Percentiles rank a stretch among this genome's conserved stretches.
Evolutionary conservation across 2,888 invertebrate species (phyloP).

Genomic region (Buathra laborator): DNA sequence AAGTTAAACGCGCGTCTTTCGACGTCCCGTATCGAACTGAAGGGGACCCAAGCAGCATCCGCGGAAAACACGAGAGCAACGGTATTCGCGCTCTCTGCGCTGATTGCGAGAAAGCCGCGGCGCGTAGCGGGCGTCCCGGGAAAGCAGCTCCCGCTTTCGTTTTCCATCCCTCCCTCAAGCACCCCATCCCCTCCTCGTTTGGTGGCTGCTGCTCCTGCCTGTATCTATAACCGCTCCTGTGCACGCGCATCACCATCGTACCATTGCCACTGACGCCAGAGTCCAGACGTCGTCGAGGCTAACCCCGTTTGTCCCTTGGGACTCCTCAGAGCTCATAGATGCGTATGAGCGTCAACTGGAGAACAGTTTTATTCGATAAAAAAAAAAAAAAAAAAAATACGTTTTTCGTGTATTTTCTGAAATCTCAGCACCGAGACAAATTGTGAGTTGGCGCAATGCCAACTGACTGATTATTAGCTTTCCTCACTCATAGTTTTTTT

Average conservation of each 20-base stretch:
- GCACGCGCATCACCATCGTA: conserved; percentile 12
- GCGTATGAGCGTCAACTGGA: neutral
- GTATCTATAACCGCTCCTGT: conserved; percentile 13
- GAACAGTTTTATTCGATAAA: neutral
- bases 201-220: neutral
- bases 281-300: conserved; percentile 17
- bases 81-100: conserved; percentile 47
- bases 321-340: neutral
- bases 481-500: too few species aligned
- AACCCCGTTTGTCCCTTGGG: conserved; percentile 3
- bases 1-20: conserved; percentile 31
- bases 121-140: conserved; percentile 42
- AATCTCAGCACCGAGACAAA: too few species aligned
- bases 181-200: neutral
- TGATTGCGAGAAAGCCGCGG: conserved; percentile 37
- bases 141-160: conserved; percentile 39
- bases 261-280: conserved; percentile 18
- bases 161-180: conserved; percentile 6
- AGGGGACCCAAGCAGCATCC: conserved; percentile 28
- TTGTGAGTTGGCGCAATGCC: too few species aligned
- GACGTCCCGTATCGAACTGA: conserved; percentile 52
- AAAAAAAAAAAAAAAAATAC: neutral
- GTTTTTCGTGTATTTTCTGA: neutral
- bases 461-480: too few species aligned
- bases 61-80: conserved; percentile 36